These are phyloP conservation scores for Dipodomys stephensi DNA, from an alignment of 2,113 vertebrate genomes.

Conservation along the genomic window DNA sequence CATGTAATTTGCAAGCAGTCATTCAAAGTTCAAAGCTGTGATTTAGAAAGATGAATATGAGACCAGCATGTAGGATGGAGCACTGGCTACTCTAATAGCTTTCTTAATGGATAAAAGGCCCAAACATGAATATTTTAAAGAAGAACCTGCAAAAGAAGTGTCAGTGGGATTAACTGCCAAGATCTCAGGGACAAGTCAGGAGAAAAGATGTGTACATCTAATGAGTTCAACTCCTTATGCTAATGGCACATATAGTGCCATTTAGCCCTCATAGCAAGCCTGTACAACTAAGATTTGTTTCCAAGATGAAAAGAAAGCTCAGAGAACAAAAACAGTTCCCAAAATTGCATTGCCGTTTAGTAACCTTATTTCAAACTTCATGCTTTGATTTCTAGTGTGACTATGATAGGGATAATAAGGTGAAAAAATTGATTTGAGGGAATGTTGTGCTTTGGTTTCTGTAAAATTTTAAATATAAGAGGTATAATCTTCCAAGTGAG, in stretches of 20 bases:
- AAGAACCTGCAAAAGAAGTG: background rate
- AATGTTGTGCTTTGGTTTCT: conserved; percentile 13
- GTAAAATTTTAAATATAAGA: conserved; percentile 24
- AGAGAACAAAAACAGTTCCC: background rate
- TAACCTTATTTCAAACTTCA: background rate
- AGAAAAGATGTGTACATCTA: background rate
- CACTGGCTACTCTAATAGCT: background rate
- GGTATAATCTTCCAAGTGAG: background rate
- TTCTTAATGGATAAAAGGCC: background rate
- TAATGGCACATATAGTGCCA: background rate
- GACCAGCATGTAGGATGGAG: background rate
- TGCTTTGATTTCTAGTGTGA: conserved; percentile 44
- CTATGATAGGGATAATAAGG: background rate
- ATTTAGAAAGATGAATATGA: conserved; percentile 26
- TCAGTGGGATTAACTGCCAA: background rate
- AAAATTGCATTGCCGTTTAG: background rate
- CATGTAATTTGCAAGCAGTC: background rate
- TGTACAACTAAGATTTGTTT: conserved; percentile 2
- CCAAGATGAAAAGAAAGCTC: background rate
- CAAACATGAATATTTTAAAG: background rate
- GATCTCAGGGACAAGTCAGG: background rate
- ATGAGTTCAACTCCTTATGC: background rate
- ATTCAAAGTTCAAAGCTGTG: background rate
- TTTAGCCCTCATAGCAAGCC: background rate
- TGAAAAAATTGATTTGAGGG: background rate